Conservation (phyloP, 2,113 vertebrate genomes). For the Phyllopteryx taeniolatus region DNA sequence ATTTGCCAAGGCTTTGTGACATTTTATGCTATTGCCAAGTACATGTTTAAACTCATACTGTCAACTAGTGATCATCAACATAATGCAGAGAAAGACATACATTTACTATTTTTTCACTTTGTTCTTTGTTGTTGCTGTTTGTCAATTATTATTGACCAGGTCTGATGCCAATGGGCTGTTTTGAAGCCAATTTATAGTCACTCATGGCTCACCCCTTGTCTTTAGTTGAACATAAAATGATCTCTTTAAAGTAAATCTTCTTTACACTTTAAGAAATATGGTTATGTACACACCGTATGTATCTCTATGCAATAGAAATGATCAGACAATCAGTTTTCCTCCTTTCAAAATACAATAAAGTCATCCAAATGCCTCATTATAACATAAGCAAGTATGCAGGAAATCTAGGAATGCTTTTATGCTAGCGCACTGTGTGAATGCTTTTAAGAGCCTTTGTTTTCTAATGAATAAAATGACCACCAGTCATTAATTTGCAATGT, state of each 20-base stretch:
- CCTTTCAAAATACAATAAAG: neutral
- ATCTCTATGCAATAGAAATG: neutral
- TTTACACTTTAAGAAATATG: constrained; percentile 56
- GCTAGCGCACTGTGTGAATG: constrained; percentile 10
- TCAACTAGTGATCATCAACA: neutral
- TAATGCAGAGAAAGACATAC: constrained; percentile 31
- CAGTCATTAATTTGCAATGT: constrained; percentile 46
- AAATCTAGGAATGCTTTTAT: constrained; percentile 1
- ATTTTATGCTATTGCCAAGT: constrained; percentile 36
- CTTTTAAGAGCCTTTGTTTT: constrained; percentile 38
- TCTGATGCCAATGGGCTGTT: constrained; percentile 24
- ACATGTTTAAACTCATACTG: constrained; percentile 26
- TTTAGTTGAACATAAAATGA: neutral
- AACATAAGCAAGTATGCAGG: constrained; percentile 1
- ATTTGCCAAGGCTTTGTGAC: constrained; percentile 30
- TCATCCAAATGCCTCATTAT: neutral
- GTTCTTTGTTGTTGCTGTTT: constrained; percentile 22
- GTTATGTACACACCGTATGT: neutral
- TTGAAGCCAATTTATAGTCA: neutral
- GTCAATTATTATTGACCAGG: constrained; percentile 16
- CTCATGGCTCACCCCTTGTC: constrained; percentile 16
- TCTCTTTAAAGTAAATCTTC: constrained; percentile 15
- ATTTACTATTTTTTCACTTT: constrained; percentile 17
- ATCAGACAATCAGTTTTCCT: neutral
- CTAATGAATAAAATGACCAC: constrained; percentile 22